Percentiles rank a stretch among this genome's conserved stretches.
Evolutionary conservation across 2,797 vertebrate species (phyloP).

Genomic region (Hypotaenidia philippensis): DNA sequence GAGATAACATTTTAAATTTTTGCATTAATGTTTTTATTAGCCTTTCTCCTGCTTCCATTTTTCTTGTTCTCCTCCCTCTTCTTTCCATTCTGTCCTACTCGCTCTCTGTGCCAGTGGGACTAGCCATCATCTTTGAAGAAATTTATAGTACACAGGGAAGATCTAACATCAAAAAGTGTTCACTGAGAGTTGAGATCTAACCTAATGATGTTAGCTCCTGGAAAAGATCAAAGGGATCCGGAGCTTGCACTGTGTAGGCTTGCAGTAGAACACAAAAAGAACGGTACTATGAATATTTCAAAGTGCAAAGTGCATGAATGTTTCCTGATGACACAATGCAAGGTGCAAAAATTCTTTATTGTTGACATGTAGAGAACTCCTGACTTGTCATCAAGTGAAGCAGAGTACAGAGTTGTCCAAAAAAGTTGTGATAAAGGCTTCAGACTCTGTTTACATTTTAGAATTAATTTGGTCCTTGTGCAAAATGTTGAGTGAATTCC

Average conservation of each 20-base stretch:
- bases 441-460: neutral
- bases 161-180: slow-evolving; percentile 10
- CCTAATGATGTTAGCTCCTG: neutral
- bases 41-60: neutral
- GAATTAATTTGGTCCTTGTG: neutral
- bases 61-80: neutral
- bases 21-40: neutral
- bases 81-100: neutral
- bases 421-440: neutral
- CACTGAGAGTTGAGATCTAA: neutral
- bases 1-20: neutral
- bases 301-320: neutral
- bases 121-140: slow-evolving; percentile 20
- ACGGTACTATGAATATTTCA: neutral
- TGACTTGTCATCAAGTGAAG: neutral
- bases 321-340: neutral
- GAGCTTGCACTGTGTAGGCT: neutral
- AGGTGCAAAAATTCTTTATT: neutral
- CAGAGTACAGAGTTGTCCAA: neutral
- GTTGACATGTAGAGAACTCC: neutral
- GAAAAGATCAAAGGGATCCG: slow-evolving; percentile 15
- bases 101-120: slow-evolving; percentile 9
- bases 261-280: neutral
- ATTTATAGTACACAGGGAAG: neutral
- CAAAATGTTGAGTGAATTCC: neutral